Conservation (phyloP, 2,888 invertebrate genomes). For the Iphiclides podalirius region DNA sequence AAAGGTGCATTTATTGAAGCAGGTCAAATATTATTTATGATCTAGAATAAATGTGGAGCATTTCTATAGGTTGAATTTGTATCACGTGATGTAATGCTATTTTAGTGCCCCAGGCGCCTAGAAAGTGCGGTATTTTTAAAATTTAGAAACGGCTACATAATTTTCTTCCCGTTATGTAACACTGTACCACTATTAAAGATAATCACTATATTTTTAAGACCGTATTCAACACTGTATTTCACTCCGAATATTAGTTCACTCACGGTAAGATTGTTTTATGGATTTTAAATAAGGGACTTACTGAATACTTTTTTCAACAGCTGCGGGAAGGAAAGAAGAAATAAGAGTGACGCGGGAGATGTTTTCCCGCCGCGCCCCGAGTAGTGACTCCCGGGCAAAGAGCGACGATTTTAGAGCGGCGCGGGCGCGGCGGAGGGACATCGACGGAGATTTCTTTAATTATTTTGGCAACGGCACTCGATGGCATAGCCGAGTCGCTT, state of each 20-base stretch:
- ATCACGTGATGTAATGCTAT: constrained; percentile 77
- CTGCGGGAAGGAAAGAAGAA: constrained; percentile 80
- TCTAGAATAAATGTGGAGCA: constrained; percentile 71
- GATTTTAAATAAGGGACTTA: constrained; percentile 56
- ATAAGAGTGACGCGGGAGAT: constrained; percentile 80
- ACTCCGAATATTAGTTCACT: constrained; percentile 58
- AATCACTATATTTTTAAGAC: constrained; percentile 53
- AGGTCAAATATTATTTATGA: constrained; percentile 43
- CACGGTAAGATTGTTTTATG: constrained; percentile 55
- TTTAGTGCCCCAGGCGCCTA: constrained; percentile 71
- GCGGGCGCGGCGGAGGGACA: constrained; percentile 83
- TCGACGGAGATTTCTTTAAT: constrained; percentile 86
- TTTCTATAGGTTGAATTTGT: constrained; percentile 69
- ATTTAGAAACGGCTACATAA: constrained; percentile 53
- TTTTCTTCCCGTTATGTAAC: constrained; percentile 69
- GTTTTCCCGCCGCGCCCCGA: constrained; percentile 80
- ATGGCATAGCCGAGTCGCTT: constrained; percentile 78
- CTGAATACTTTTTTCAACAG: constrained; percentile 73
- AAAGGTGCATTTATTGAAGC: constrained; percentile 4
- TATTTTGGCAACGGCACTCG: constrained; percentile 87
- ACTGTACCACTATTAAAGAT: constrained; percentile 69
- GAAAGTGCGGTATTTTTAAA: constrained; percentile 81
- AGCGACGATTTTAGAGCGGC: constrained; percentile 81
- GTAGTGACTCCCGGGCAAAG: constrained; percentile 80
- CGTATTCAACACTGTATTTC: constrained; percentile 52